A percentile compares a stretch with the other conserved stretches of the same genome.
phyloP scores from a whole-genome alignment of 1,140 invertebrate species.

The Aphelinus certus region DNA sequence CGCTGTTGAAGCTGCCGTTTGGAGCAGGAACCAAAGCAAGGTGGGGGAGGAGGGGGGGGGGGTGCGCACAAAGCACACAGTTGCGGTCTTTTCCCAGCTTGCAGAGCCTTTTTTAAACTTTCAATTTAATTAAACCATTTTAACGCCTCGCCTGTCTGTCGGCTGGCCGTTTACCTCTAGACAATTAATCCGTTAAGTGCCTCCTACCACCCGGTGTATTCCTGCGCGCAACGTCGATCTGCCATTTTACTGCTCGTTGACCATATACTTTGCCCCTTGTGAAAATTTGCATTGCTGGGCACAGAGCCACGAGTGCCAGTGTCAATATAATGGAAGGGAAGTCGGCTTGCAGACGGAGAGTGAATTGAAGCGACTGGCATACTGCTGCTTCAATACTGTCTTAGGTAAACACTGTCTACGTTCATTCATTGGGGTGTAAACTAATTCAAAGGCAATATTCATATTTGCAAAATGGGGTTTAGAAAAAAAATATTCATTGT shows the following conservation, averaged over 20 bases:
- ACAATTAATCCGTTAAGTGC: constrained; percentile 37
- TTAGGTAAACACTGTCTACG: too few relatives aligned
- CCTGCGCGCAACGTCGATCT: background rate
- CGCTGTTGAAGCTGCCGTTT: too few relatives aligned
- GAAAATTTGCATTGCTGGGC: constrained; percentile 24
- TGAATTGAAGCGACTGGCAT: too few relatives aligned
- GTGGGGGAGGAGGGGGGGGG: background rate
- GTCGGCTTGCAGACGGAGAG: too few relatives aligned
- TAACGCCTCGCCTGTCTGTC: background rate
- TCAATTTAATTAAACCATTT: constrained; percentile 36
- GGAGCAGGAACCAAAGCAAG: background rate
- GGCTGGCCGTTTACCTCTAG: background rate
- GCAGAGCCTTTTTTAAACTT: constrained; percentile 9
- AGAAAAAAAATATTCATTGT: too few relatives aligned
- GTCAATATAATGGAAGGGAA: constrained; percentile 25
- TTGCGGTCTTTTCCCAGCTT: background rate
- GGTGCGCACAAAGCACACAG: background rate
- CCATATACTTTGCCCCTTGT: constrained; percentile 5
- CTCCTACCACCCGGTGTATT: constrained; percentile 15
- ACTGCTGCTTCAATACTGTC: too few relatives aligned
- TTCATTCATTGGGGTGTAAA: too few relatives aligned
- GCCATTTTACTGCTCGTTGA: constrained; percentile 35
- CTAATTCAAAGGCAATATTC: too few relatives aligned
- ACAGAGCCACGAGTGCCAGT: background rate
- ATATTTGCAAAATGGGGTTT: too few relatives aligned